These are phyloP conservation scores for Drosophila tani DNA, from an alignment of 1,140 invertebrate species.

Conservation along the genomic window DNA sequence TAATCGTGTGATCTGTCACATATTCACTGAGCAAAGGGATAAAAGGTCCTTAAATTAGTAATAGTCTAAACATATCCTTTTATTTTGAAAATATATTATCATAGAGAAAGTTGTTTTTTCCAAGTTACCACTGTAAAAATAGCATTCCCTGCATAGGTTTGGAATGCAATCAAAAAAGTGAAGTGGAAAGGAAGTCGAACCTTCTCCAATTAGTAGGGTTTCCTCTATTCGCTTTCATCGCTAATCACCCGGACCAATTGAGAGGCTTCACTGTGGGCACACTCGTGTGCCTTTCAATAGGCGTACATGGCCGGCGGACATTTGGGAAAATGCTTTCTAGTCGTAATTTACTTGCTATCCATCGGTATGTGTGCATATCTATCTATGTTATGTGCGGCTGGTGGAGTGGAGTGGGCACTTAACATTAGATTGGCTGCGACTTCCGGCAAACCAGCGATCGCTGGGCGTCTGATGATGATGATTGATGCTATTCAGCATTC, in stretches of 20 bases:
- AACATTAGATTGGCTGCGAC: conserved; percentile 80
- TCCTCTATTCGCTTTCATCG: conserved; percentile 29
- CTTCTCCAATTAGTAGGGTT: conserved; percentile 33
- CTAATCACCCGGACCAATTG: conserved; percentile 26
- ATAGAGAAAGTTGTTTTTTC: too few species aligned
- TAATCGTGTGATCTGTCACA: too few species aligned
- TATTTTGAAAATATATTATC: too few species aligned
- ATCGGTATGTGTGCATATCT: conserved; percentile 17
- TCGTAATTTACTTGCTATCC: conserved; percentile 55
- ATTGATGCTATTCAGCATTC: conserved; percentile 47
- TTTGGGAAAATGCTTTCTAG: conserved; percentile 78
- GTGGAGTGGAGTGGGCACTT: conserved; percentile 78
- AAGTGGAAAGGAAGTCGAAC: conserved; percentile 35
- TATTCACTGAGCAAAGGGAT: too few species aligned
- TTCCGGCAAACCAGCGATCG: conserved; percentile 68
- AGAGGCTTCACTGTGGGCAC: conserved; percentile 27
- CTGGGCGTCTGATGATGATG: conserved; percentile 48
- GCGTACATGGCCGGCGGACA: conserved; percentile 38
- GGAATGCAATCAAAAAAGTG: conserved; percentile 26
- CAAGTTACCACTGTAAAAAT: conserved; percentile 4
- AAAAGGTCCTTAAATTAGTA: too few species aligned
- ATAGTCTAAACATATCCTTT: too few species aligned
- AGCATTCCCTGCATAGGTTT: conserved; percentile 1
- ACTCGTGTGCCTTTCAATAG: conserved; percentile 8
- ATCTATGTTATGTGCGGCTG: conserved; percentile 39